Evolutionary conservation across 2,888 invertebrate species (phyloP).

Genomic region (Smittia sp.): DNA sequence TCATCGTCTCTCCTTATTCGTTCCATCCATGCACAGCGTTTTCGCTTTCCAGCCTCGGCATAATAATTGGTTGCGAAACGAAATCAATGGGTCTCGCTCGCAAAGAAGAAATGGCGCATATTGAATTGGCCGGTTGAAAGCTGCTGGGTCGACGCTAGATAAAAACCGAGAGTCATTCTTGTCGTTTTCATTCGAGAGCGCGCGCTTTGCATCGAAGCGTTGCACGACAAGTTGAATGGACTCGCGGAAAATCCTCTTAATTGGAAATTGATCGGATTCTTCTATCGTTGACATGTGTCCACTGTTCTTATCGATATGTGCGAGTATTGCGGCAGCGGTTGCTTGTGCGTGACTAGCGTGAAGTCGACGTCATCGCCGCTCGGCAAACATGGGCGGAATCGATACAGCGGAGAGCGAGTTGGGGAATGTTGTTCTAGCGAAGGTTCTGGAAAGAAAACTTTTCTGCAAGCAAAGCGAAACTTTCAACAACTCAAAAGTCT

Average conservation of each 20-base stretch:
- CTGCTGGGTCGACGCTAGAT: background rate
- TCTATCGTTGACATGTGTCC: background rate
- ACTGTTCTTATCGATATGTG: background rate
- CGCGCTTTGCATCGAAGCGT: background rate
- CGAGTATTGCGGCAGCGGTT: background rate
- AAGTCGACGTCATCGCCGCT: no score
- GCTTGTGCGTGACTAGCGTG: no score
- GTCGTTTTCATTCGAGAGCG: slow-evolving; percentile 5
- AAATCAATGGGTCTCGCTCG: background rate
- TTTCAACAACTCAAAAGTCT: no score
- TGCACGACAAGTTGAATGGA: background rate
- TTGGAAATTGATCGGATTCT: background rate
- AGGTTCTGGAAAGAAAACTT: no score
- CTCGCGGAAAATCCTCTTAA: background rate
- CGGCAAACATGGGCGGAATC: no score
- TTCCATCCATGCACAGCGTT: background rate
- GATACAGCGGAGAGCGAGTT: no score
- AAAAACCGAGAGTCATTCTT: background rate
- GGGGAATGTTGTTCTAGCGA: no score
- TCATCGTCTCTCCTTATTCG: background rate
- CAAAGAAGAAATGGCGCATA: background rate
- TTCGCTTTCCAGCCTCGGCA: background rate
- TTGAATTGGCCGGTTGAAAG: background rate
- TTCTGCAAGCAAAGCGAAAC: no score
- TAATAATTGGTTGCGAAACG: slow-evolving; percentile 31